Base-by-base conservation (phyloP, 1,140 invertebrate species). In the Hypothenemus hampei region DNA sequence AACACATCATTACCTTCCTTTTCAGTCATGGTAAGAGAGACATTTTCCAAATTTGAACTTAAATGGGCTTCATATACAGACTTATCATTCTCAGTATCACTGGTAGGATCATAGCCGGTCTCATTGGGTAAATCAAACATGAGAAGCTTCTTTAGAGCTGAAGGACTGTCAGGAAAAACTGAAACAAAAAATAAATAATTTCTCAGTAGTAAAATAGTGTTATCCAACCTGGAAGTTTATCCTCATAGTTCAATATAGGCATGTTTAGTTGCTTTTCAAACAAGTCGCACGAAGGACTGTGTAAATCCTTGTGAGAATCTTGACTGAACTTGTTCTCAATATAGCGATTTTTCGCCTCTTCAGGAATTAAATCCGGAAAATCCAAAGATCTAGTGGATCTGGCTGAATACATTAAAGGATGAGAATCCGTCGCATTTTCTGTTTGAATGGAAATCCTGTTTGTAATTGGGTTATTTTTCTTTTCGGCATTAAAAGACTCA, bases 31-130 rank as follows among this genome's bases (percentile, higher is more conserved):
- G 65, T 71, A 20, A 72, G 57, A 15, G 65, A 65, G 15, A 72
- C 70, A 50, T 70, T 68, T 56, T 72, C 68, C 46, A 72, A 57
- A 64, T 72, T 72, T 7, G 68, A 67, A 63, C 69, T 71, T 44
- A 72, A 58, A 58, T 69, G 67, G 20, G 70, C 70, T 58, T 71
- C 69, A 57, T 72, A 72, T 10, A 71, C 55, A 13, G 69, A 71
- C 55, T 66, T 68, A 46, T 72, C 70, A 62, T 72, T 72, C 52
- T 72, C 70, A 45, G 50, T 68, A 62, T 72, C 70, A 59, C 65
- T 68, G 8, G 55, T 37, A 37, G 60, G 58, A 35, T 60, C 49
- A 53, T 62, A 36, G 22, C 57, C 35, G n/a, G 61, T 35, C 60
- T 68, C 66, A 8, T 66, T 53, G 18, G 68, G 66, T 57, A 69